Evolutionary conservation across 2,888 invertebrate genomes (phyloP).

Genomic region (Corbicula japonica): DNA sequence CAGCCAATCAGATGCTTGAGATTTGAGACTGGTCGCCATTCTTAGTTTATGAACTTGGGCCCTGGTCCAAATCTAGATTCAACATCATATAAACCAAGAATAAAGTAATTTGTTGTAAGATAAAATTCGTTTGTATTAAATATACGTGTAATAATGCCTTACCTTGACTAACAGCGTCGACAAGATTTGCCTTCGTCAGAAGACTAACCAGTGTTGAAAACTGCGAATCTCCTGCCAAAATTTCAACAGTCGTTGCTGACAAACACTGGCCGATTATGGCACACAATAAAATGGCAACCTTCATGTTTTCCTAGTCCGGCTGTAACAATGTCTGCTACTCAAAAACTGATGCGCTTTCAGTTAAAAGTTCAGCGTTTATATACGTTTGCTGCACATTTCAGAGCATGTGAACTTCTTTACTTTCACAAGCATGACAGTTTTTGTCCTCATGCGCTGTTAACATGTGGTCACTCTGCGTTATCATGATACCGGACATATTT

Average conservation of each 20-base stretch:
- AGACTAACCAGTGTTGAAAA: constrained; percentile 50
- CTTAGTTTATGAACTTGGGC: neutral
- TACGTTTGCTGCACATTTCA: no score
- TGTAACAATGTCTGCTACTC: no score
- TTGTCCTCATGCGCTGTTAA: no score
- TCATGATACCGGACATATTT: no score
- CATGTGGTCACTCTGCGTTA: no score
- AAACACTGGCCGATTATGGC: constrained; percentile 31
- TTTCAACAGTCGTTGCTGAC: constrained; percentile 47
- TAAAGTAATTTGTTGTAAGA: neutral
- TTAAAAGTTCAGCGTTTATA: no score
- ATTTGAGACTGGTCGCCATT: neutral
- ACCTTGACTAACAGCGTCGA: constrained; percentile 41
- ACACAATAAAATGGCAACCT: constrained; percentile 7
- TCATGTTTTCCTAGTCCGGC: no score
- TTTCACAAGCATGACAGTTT: no score
- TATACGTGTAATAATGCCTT: neutral
- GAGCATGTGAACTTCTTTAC: no score
- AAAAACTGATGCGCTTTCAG: no score
- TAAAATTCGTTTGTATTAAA: neutral
- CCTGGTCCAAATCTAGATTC: neutral
- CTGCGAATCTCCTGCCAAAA: constrained; percentile 37
- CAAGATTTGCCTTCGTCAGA: constrained; percentile 55
- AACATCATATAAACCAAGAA: neutral
- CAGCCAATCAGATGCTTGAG: neutral